These are phyloP conservation scores for Drosophila lacertosa DNA, from an alignment of 1,140 invertebrate species.

Conservation along the genomic window DNA sequence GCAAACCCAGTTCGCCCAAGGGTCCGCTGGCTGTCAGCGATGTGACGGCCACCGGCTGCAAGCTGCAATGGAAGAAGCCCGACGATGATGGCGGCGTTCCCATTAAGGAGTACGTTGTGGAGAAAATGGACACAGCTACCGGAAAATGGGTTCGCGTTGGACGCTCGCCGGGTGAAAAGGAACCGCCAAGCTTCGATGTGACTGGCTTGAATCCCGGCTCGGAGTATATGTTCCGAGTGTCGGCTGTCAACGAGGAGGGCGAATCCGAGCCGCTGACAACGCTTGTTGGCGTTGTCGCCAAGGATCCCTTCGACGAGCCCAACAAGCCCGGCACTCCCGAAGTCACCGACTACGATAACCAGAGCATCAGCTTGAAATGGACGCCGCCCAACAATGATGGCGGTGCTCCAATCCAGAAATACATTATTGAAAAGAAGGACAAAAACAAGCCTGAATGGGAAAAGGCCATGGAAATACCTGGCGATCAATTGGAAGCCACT, in stretches of 20 bases:
- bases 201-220: constrained; percentile 94
- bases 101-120: constrained; percentile 97
- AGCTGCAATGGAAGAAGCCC: constrained; percentile 95
- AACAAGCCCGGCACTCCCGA: constrained; percentile 95
- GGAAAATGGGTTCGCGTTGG: constrained; percentile 96
- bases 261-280: constrained; percentile 96
- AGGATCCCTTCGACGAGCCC: constrained; percentile 97
- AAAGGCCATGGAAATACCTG: constrained; percentile 94
- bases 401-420: constrained; percentile 97
- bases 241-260: constrained; percentile 97
- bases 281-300: constrained; percentile 93
- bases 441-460: constrained; percentile 96
- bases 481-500: constrained; percentile 90
- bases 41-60: constrained; percentile 93
- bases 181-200: constrained; percentile 93
- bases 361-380: constrained; percentile 97
- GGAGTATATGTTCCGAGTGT: constrained; percentile 98
- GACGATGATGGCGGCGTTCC: constrained; percentile 97
- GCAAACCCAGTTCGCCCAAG: constrained; percentile 93
- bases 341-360: constrained; percentile 96
- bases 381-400: constrained; percentile 95
- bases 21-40: constrained; percentile 95
- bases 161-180: constrained; percentile 88
- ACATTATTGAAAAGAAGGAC: constrained; percentile 98
- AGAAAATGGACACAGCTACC: constrained; percentile 96